These are phyloP conservation scores for Trichechus manatus DNA, from an alignment of 2,113 vertebrate genomes.

Conservation along the genomic window DNA sequence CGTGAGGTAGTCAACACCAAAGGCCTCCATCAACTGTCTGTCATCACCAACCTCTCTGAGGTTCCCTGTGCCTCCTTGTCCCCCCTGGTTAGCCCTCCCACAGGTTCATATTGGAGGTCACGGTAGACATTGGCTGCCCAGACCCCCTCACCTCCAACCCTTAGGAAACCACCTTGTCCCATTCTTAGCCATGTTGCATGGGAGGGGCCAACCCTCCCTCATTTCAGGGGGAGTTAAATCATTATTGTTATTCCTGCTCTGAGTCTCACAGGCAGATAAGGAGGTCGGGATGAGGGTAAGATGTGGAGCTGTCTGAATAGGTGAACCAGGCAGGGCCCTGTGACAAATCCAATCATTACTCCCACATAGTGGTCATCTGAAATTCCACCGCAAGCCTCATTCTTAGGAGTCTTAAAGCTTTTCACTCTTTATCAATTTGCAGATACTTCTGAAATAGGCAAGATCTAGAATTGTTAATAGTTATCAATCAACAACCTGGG, in stretches of 20 bases:
- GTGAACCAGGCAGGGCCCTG: not conserved
- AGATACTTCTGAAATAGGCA: not conserved
- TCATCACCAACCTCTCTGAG: not conserved
- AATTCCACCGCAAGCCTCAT: not conserved
- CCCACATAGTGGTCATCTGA: not conserved
- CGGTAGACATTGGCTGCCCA: not conserved
- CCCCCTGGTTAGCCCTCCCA: not conserved
- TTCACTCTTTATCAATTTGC: not conserved
- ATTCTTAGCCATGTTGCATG: fast-evolving
- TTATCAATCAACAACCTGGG: not conserved
- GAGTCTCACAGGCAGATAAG: not conserved
- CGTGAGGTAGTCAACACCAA: not conserved
- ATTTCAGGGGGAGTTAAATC: not conserved
- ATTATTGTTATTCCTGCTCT: not conserved
- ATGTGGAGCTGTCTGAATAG: not conserved
- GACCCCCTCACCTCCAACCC: not conserved
- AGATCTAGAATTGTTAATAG: not conserved
- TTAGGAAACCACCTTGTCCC: not conserved
- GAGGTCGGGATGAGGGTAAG: not conserved
- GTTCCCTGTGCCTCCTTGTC: not conserved
- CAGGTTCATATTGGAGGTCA: not conserved
- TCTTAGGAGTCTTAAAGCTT: not conserved
- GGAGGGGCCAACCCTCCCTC: not conserved
- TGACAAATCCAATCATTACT: not conserved
- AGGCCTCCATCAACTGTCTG: not conserved